Base-by-base conservation (phyloP, 2,888 invertebrate genomes). In the Eudasyphora cyanicolor region DNA sequence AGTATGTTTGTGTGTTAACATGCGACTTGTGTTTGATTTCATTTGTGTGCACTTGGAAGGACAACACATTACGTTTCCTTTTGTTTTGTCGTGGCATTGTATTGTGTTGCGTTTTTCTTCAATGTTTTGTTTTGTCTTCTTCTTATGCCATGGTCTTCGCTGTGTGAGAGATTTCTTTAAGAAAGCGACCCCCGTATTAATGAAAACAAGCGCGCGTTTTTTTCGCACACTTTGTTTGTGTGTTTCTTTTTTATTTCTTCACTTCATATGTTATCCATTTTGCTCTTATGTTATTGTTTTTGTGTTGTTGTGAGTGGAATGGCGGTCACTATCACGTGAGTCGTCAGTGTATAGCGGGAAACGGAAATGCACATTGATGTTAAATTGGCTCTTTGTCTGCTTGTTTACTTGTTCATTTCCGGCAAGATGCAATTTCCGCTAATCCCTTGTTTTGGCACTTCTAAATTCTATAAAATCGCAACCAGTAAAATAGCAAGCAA, bases 141-240 rank as follows among this genome's bases (percentile, higher is more conserved):
- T 51, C 21, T 8, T 49, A 1, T 24, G 57, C 14, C 12, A 51
- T 27, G 49, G 5, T n/a, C n/a, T n/a, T 5, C n/a, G 49, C 49
- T 57, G 57, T 27, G 57, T 24, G 45, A 2, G n/a, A 5, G 27
- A 27, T 57, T 57, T 57, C 27, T 27, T 57, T 5, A 27, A 57
- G 27, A 27, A 27, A 57, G 10, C 45, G 4, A 10, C 45, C 57
- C 27, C 57, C 57, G 27, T 57, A 57, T 57, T 57, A 57, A 57
- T 57, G 57, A 57, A n/a, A 57, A 57, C 24, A 24, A 57, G 57
- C 57, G 57, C 57, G 57, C 57, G 27, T 57, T 57, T 57, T 57
- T 45, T 45, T 1, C 45, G 2, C 14, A 8, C 38, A 8, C 10
- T 14, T 38, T 8, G 5, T 3, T 14, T n/a, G n/a, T n/a, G n/a